phyloP scores from a whole-genome alignment of 2,797 vertebrate species.

The Caiman crocodilus region DNA sequence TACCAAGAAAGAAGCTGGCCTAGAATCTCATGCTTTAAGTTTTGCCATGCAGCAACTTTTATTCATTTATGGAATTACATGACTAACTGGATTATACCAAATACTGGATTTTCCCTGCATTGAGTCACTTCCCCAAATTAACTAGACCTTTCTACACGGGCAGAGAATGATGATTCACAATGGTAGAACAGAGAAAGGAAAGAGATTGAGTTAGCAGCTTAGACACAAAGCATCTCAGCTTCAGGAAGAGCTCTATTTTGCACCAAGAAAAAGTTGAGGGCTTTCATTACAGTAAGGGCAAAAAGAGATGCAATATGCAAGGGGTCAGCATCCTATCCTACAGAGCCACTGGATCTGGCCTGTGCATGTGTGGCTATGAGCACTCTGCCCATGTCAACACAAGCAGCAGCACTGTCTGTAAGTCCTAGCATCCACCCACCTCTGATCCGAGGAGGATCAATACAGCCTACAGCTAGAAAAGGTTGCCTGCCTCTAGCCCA shows the following conservation, averaged over 20 bases:
- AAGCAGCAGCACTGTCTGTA: no score
- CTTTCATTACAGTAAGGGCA: background rate
- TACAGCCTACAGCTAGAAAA: no score
- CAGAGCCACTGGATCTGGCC: no score
- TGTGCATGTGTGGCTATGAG: no score
- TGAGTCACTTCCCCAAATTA: background rate
- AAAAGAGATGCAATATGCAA: background rate
- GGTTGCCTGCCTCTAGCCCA: no score
- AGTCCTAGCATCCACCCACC: no score
- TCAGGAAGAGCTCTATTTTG: background rate
- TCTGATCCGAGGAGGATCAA: no score
- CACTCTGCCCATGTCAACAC: no score
- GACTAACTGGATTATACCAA: background rate
- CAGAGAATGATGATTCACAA: background rate
- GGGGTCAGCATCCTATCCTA: no score
- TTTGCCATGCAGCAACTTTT: background rate
- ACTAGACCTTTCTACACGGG: background rate
- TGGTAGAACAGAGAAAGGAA: background rate
- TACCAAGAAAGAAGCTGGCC: background rate
- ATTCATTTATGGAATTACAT: background rate
- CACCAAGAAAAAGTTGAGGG: background rate
- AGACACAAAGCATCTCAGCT: background rate
- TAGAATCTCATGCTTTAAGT: background rate
- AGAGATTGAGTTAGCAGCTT: background rate
- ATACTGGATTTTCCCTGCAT: slow-evolving; percentile 17